Conservation (phyloP, 2,888 invertebrate species). For the Cryptus viduatorius region DNA sequence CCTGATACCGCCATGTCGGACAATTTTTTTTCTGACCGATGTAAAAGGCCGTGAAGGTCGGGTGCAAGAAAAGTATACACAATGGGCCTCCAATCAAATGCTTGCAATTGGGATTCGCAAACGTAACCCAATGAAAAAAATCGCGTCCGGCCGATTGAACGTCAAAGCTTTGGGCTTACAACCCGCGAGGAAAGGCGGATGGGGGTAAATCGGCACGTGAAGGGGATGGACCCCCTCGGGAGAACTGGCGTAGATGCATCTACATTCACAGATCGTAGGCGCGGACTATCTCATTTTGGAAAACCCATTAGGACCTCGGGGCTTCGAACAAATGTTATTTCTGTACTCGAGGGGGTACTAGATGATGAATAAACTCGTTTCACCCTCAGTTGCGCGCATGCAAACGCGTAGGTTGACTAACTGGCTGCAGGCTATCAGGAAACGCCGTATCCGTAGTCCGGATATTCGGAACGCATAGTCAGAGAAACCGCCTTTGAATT, state of each 20-base stretch:
- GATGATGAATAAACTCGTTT: conserved; percentile 53
- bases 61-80: neutral
- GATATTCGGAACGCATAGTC: neutral
- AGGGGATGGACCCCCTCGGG: too few relatives aligned
- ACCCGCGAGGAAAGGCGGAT: neutral
- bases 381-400: conserved; percentile 32
- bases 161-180: conserved; percentile 29
- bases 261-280: conserved; percentile 7
- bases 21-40: neutral
- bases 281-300: neutral
- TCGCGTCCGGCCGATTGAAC: conserved; percentile 33
- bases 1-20: neutral
- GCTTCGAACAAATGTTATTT: conserved; percentile 48
- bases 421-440: conserved; percentile 14
- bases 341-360: conserved; percentile 23
- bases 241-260: neutral
- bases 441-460: conserved; percentile 7
- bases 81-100: conserved; percentile 21
- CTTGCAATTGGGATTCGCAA: neutral
- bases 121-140: conserved; percentile 4
- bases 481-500: conserved; percentile 34
- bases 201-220: neutral
- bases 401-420: neutral
- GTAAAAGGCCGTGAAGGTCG: neutral
- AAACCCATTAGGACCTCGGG: neutral